Evolutionary conservation across 2,113 vertebrate genomes (phyloP), one percentile per base, ranked within the genome.

Genomic region (Engraulis encrasicolus): DNA sequence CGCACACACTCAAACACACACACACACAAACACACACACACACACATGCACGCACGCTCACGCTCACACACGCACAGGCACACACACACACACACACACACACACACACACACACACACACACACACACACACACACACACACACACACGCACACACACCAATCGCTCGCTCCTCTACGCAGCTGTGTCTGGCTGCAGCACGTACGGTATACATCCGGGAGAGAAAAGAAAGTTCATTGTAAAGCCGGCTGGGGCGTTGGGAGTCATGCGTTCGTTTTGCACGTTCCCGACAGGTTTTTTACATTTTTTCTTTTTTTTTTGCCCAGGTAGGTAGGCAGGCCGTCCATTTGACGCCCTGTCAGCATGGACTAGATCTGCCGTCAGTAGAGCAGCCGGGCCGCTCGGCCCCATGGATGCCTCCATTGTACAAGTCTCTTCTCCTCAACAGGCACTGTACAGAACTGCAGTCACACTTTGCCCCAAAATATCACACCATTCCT

Each of bases 401-500:
- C 81, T n/a, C 31, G 15, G 18, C 40, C 66, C n/a, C n/a, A n/a
- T 74, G 14, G 27, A 36, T 1, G 66, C 66, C 0, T 34, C 66
- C 66, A 74, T 74, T 74, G 31, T 34, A 31, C 52, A n/a, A n/a
- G n/a, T n/a, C n/a, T n/a, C n/a, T n/a, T n/a, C 52, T 54, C 17
- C 66, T 15, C 31, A 31, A 14, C n/a, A 23, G 6, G 2, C n/a
- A 78, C 37, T 66, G 40, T 66, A 74, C n/a, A n/a, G n/a, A n/a
- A n/a, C 27, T 58, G 80, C 37, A 80, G 66, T 80, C 78, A 71
- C 83, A 9, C 40, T 9, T 49, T 61, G 27, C 54, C 71, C 17
- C 48, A 80, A 52, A 71, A 84, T 80, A 58, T 84, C 54, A 74
- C 83, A 84, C 78, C 78, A 50, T n/a, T 23, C 54, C 58, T 80